These are phyloP conservation scores for Halcyon chelicuti DNA, from an alignment of 2,797 vertebrate genomes.

Conservation along the genomic window DNA sequence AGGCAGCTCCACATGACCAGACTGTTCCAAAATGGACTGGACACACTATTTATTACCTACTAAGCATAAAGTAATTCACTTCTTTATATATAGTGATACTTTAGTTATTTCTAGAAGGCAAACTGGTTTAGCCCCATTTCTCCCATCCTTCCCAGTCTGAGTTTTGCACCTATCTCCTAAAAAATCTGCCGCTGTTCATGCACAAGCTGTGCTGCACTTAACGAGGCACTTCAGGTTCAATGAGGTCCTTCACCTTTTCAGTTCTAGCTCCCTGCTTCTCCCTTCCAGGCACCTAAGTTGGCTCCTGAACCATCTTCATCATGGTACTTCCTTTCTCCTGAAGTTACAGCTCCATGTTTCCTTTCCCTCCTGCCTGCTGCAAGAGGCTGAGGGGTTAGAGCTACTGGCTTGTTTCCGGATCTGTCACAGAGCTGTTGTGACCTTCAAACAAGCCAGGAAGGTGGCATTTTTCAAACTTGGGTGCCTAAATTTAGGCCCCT, in stretches of 20 bases:
- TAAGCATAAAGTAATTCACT: background rate
- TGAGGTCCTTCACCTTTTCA: constrained; percentile 7
- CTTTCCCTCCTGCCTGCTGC: background rate
- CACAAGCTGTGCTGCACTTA: background rate
- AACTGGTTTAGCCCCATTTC: background rate
- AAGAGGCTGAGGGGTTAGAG: background rate
- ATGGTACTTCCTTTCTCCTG: background rate
- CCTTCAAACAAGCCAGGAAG: background rate
- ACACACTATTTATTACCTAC: background rate
- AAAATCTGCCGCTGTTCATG: background rate
- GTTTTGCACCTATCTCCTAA: background rate
- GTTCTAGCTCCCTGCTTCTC: background rate
- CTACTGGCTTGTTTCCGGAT: background rate
- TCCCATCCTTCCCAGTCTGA: background rate
- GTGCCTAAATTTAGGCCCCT: background rate
- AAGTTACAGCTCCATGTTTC: background rate
- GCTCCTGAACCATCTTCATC: background rate
- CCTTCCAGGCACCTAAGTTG: constrained; percentile 4
- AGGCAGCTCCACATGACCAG: background rate
- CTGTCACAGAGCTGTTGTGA: background rate
- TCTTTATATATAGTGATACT: background rate
- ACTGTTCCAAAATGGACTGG: background rate
- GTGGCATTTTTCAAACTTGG: background rate
- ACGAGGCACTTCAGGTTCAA: constrained; percentile 24
- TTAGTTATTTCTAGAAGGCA: background rate